Evolutionary conservation across 2,888 invertebrate species (phyloP), one percentile per base, ranked within the genome.

Genomic region (Tetheella fluctuosa): DNA sequence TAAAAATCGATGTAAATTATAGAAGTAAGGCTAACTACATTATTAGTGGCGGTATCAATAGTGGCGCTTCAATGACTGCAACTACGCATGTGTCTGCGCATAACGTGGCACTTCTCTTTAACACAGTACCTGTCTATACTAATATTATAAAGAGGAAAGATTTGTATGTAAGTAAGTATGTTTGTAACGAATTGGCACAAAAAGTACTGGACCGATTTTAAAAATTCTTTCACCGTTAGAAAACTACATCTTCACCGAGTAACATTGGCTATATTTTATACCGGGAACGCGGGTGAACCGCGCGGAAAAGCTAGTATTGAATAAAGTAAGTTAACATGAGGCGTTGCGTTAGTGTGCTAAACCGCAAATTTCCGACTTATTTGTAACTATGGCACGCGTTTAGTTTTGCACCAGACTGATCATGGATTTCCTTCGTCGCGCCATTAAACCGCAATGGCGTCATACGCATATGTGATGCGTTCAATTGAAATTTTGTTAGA

Each of bases 301-400:
- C n/a, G n/a, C n/a, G n/a, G n/a, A n/a, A n/a, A n/a, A n/a, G n/a
- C n/a, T n/a, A n/a, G n/a, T 48, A 48, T 20, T 53, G 28, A 25
- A 53, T 15, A 23, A n/a, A 53, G 37, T 54, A 23, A 37, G 13
- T 59, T n/a, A n/a, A n/a, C n/a, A n/a, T n/a, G 30, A 20, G 48
- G 10, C 37, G 37, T n/a, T 42, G 13, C 15, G 37, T 13, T 28
- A 5, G 34, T 54, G 28, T 23, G 20, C 52, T 15, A 52, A 56
- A 79, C 79, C 77, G 64, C 77, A 76, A 63, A 62, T 68, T 69
- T 76, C 69, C 74, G 65, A 60, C 70, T 71, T 66, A 75, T 78
- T 76, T 65, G 71, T 69, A 80, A 66, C 60, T 68, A 62, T 60
- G 72, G 77, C 77, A 79, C 76, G 77, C 75, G 71, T 30, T 54